Percentiles rank a stretch among this genome's conserved stretches.
phyloP scores from a whole-genome alignment of 2,797 vertebrate species.

The Acridotheres tristis region DNA sequence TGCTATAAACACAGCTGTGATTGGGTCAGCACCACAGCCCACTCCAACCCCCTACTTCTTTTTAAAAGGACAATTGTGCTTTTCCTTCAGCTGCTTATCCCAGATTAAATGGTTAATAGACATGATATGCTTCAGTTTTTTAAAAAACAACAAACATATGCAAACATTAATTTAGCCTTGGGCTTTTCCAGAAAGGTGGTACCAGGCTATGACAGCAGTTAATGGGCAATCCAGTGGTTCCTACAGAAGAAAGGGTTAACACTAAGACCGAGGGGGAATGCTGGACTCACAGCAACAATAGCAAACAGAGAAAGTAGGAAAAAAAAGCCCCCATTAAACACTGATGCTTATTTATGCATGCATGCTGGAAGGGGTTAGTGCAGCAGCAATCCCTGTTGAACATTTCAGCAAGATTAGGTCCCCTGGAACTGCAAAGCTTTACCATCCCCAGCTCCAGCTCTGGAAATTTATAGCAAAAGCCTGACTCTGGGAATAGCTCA shows the following conservation, averaged over 20 bases:
- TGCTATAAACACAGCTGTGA: constrained; percentile 39
- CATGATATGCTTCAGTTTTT: background rate
- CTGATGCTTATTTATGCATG: constrained; percentile 8
- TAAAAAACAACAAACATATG: background rate
- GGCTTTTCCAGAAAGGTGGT: background rate
- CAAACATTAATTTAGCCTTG: background rate
- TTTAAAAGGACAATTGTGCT: background rate
- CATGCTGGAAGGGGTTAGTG: background rate
- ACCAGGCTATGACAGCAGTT: background rate
- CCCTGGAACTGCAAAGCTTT: background rate
- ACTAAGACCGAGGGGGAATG: background rate
- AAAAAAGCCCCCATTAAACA: constrained; percentile 3
- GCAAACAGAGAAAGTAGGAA: constrained; percentile 13
- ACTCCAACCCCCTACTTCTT: background rate
- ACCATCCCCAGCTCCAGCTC: background rate
- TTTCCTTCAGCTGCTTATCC: background rate
- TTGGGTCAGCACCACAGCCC: background rate
- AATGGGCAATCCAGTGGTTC: background rate
- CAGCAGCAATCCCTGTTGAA: background rate
- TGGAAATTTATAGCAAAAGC: constrained; percentile 21
- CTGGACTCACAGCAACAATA: background rate
- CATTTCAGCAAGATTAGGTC: background rate
- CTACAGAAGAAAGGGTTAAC: constrained; percentile 5
- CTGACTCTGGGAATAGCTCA: background rate
- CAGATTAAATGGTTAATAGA: constrained; percentile 1